Base-by-base conservation (phyloP, 2,797 vertebrate genomes). In the Enteromius mattozi region DNA sequence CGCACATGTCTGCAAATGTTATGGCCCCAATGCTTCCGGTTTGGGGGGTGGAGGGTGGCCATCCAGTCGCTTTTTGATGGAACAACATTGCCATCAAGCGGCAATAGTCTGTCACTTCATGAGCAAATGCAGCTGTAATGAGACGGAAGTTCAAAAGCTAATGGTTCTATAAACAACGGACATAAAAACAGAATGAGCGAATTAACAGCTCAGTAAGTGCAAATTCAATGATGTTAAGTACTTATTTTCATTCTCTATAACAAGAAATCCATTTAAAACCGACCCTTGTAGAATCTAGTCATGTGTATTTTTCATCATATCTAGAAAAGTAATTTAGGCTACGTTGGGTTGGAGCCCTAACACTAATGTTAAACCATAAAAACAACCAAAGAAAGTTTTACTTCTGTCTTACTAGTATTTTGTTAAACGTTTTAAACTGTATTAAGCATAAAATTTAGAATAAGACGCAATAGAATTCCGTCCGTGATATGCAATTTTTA, bases 31-130 rank as follows among this genome's bases (percentile, higher is more conserved):
- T 49, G 81, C 63, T 82, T 76, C 80, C 70, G 82, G 65, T 66
- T 78, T 81, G 59, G 33, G 16, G 68, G 66, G 69, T 1, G 65
- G 9, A 51, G 88, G 8, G 71, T 56, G 19, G 42, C 61, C 13
- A 10, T 7, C 16, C 61, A 27, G 63, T 33, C 24, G 65, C 6
- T 88, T 88, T 85, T 91, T 63, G 90, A 85, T 97, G 94, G 97
- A 97, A 94, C 96, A 95, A 93, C 83, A 94, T 76, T 95, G 92
- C 96, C 97, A 97, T 94, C 97, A 95, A 93, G 96, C 89, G 98
- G 93, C 37, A 27, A 1, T 0, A n/a, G 1, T 2, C 1, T 2
- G 85, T 49, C 47, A 84, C 21, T 47, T 42, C 85, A 75, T 14
- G 1, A 69, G 68, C 40, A 81, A 71, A 85, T 33, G 6, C 42